Base-by-base conservation (phyloP, 2,888 invertebrate species). In the Orthosia gothica region DNA sequence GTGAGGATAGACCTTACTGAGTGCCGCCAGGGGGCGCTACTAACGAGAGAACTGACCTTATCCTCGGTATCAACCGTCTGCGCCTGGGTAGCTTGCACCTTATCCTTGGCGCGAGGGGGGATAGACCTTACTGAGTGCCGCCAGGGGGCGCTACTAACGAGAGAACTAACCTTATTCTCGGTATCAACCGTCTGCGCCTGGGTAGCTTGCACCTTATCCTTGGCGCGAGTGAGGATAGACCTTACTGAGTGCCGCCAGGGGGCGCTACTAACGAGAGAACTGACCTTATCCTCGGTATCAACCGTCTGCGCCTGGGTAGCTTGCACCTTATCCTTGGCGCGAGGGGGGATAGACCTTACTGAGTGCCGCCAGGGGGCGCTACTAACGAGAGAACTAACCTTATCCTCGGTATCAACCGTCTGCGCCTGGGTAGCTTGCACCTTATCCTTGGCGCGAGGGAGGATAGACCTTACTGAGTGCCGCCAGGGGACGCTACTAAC, bases 1-100 rank as follows among this genome's bases (percentile, higher is more conserved):
- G 96, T 96, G 66, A 96, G 89, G 2, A 91, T 96, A 0, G 95
- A 93, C 0, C 95, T 83, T 87, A 96, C 94, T 89, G 2, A 96
- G 88, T 45, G 90, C 93, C 0, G 94, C 94, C 47, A 26, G 26
- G 3, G 26, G 26, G 26, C 26, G 26, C 26, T 26, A 26, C 26
- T 26, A 3, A 26, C 26, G 26, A 26, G 26, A 26, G 26, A 26
- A 26, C 26, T 26, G 4, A 26, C 26, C 26, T 26, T 26, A 26
- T 26, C 4, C 26, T 26, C 26, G 26, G 26, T 26, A 26, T 26
- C 26, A 0, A 88, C 86, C 0, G 87, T 80, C 26, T 88, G 89
- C 1, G 89, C 82, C 47, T 94, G 94, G 0, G 94, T 92, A 1
- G 94, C 95, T 50, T 95, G 95, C 68, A 95, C 95, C 87, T 94